Percentiles rank a stretch among this genome's conserved stretches.
Conservation (phyloP, 1,140 invertebrate species). For the Stegodyphus mimosarum region DNA sequence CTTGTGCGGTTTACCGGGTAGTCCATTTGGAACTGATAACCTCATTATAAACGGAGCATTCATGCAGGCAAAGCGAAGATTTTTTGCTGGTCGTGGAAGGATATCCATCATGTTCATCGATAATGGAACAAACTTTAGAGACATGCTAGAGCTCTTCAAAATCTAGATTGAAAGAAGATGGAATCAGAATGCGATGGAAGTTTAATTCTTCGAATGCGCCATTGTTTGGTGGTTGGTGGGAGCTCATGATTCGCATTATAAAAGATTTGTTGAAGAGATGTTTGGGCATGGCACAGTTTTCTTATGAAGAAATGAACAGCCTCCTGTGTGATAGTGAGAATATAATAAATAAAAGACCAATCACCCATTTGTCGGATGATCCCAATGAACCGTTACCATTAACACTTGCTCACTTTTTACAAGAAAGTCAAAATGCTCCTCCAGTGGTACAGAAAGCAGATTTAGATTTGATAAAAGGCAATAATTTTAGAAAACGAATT, state of each 20-base stretch:
- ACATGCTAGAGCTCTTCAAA: background rate
- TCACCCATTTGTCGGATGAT: slow-evolving; percentile 7
- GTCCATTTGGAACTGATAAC: slow-evolving; percentile 67
- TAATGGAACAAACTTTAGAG: slow-evolving; percentile 63
- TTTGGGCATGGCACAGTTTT: background rate
- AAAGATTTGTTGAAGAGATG: background rate
- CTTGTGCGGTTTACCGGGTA: slow-evolving; percentile 65
- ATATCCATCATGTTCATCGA: slow-evolving; percentile 66
- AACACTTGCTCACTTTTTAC: slow-evolving; percentile 6
- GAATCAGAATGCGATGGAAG: background rate
- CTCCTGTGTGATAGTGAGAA: background rate
- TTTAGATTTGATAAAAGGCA: background rate
- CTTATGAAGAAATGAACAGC: slow-evolving; percentile 6
- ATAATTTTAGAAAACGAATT: background rate
- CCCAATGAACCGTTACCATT: background rate
- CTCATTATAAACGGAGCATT: slow-evolving; percentile 58
- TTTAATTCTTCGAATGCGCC: background rate
- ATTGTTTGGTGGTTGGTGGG: slow-evolving; percentile 25
- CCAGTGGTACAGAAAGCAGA: background rate
- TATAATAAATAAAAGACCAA: background rate
- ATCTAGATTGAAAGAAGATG: background rate
- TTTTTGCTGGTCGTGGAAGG: slow-evolving; percentile 1
- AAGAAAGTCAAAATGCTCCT: background rate
- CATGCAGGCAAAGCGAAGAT: background rate
- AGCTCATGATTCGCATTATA: background rate